Conservation (phyloP, 2,888 invertebrate genomes). For the Temnothorax rugatulus region DNA sequence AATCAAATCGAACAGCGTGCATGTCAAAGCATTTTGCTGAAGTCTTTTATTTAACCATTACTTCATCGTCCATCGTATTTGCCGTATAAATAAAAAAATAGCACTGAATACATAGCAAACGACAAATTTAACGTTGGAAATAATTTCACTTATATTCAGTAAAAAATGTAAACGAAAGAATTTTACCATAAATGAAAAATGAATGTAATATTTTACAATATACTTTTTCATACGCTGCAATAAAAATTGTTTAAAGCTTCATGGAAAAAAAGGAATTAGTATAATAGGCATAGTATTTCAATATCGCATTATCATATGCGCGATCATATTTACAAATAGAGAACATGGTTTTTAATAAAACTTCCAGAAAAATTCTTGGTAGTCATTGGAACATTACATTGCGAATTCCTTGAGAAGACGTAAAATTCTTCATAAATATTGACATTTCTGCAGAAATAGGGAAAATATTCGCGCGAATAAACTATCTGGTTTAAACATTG, state of each 20-base stretch:
- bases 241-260: conserved; percentile 1
- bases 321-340: neutral
- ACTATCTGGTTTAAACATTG: conserved; percentile 12
- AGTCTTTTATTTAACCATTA: conserved; percentile 5
- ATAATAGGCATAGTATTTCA: conserved; percentile 2
- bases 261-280: too few species aligned
- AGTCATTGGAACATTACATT: neutral
- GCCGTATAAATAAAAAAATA: conserved; percentile 11
- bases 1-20: conserved; percentile 24
- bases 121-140: conserved; percentile 15
- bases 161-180: conserved; percentile 20
- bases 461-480: conserved; percentile 16
- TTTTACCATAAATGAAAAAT: conserved; percentile 24
- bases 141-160: conserved; percentile 17
- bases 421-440: conserved; percentile 24
- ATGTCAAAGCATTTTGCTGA: conserved; percentile 6
- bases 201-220: neutral
- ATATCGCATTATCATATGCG: neutral
- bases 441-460: conserved; percentile 2
- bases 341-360: neutral
- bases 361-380: neutral
- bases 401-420: neutral
- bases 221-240: neutral
- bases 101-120: neutral
- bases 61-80: neutral